Evolutionary conservation across 2,797 vertebrate species (phyloP).

Genomic region (Catostomus latipinnis): DNA sequence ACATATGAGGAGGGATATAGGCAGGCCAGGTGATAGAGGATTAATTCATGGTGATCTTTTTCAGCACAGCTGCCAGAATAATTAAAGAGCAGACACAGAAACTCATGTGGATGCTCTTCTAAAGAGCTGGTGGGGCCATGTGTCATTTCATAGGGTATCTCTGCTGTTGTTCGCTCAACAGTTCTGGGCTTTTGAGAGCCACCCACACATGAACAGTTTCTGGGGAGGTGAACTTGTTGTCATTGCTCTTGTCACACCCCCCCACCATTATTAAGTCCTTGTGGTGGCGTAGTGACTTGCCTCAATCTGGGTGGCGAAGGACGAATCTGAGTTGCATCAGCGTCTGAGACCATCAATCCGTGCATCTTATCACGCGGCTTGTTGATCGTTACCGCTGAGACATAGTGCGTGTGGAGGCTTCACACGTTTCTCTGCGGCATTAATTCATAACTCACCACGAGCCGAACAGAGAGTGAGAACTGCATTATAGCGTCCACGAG

Average conservation of each 20-base stretch:
- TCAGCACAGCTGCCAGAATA: constrained; percentile 51
- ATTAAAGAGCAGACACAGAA: constrained; percentile 48
- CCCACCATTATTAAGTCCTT: neutral
- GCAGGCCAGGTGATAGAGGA: constrained; percentile 52
- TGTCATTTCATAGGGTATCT: constrained; percentile 42
- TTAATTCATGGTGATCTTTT: constrained; percentile 44
- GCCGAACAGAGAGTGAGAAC: no score
- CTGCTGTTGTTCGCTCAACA: constrained; percentile 38
- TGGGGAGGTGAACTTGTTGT: neutral
- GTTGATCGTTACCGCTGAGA: no score
- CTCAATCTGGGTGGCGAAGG: no score
- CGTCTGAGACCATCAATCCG: no score
- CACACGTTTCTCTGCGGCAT: no score
- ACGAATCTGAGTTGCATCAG: no score
- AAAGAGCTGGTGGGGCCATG: constrained; percentile 12
- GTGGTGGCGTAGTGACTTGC: no score
- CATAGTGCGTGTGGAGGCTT: no score
- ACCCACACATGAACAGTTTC: neutral
- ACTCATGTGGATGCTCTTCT: constrained; percentile 48
- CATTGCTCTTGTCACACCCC: neutral
- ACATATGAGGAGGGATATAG: constrained; percentile 41
- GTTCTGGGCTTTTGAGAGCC: constrained; percentile 9
- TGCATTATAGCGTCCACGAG: no score
- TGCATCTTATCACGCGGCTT: no score
- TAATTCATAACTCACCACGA: no score